These are phyloP conservation scores for Philotrypesis tridentata DNA, from an alignment of 1,140 invertebrate genomes.

Conservation along the genomic window DNA sequence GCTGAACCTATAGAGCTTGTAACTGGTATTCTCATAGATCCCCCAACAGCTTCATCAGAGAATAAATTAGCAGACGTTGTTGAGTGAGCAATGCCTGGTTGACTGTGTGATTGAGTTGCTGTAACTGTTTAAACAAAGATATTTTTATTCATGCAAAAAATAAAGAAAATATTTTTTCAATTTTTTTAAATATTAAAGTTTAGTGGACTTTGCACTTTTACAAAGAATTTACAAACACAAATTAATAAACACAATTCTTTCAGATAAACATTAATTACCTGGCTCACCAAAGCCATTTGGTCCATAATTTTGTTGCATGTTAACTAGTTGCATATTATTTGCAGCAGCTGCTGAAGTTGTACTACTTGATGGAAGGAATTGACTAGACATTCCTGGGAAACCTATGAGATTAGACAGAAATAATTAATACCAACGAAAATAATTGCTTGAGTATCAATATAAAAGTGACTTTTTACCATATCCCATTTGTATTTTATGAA, in stretches of 20 bases:
- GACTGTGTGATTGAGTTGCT: constrained; percentile 39
- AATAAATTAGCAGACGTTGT: constrained; percentile 47
- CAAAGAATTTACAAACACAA: background rate
- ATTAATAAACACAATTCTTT: background rate
- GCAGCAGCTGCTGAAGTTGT: constrained; percentile 43
- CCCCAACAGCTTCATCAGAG: constrained; percentile 42
- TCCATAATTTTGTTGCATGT: constrained; percentile 48
- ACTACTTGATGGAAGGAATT: constrained; percentile 48
- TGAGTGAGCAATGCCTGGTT: constrained; percentile 44
- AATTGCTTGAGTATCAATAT: background rate
- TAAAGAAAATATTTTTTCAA: background rate
- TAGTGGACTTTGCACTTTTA: too few relatives aligned
- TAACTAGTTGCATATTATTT: constrained; percentile 41
- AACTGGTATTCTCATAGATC: constrained; percentile 46
- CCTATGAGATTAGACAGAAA: constrained; percentile 6
- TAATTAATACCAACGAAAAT: background rate
- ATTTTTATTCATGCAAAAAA: background rate
- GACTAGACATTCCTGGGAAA: constrained; percentile 47
- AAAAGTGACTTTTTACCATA: constrained; percentile 28
- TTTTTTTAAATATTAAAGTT: too few relatives aligned
- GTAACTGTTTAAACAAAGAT: constrained; percentile 30
- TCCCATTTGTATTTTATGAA: constrained; percentile 49
- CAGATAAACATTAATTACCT: constrained; percentile 22
- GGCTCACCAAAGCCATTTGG: constrained; percentile 46
- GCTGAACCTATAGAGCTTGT: constrained; percentile 47